A percentile compares a stretch with the other conserved stretches of the same genome.
Conservation (phyloP, 2,888 invertebrate species). For the Cinara cedri region DNA sequence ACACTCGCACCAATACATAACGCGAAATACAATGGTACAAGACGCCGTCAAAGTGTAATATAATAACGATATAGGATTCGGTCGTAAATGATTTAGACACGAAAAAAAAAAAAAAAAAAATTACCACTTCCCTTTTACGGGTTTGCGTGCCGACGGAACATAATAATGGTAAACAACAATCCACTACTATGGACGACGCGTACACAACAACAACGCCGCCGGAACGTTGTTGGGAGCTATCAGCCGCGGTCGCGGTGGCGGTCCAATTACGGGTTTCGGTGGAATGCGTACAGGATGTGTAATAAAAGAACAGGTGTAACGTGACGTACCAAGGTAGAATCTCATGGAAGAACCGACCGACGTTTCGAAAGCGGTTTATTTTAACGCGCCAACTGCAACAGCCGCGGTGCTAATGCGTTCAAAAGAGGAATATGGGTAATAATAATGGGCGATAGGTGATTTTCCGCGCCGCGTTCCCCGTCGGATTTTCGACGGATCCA, state of each 20-base stretch:
- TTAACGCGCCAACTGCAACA: too few relatives aligned
- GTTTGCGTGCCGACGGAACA: neutral
- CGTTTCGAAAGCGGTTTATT: too few relatives aligned
- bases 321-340: neutral
- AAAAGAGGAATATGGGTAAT: too few relatives aligned
- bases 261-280: slow-evolving; percentile 22
- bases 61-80: neutral
- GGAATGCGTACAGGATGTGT: slow-evolving; percentile 38
- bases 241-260: neutral
- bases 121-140: slow-evolving; percentile 17
- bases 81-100: slow-evolving; percentile 1
- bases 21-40: too few relatives aligned
- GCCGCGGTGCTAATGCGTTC: too few relatives aligned
- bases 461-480: too few relatives aligned
- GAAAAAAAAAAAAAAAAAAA: neutral
- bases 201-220: slow-evolving; percentile 3
- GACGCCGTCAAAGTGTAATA: too few relatives aligned
- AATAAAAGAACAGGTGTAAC: slow-evolving; percentile 20
- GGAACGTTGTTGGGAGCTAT: slow-evolving; percentile 19
- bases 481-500: too few relatives aligned
- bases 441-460: too few relatives aligned
- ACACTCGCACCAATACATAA: too few relatives aligned
- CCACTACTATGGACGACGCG: neutral
- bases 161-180: neutral
- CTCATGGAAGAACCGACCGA: slow-evolving; percentile 38